Percentiles rank a stretch among this genome's conserved stretches.
These are phyloP conservation scores for Brachionus asplanchnoidis DNA, from an alignment of 1,140 invertebrate species.

Conservation along the genomic window DNA sequence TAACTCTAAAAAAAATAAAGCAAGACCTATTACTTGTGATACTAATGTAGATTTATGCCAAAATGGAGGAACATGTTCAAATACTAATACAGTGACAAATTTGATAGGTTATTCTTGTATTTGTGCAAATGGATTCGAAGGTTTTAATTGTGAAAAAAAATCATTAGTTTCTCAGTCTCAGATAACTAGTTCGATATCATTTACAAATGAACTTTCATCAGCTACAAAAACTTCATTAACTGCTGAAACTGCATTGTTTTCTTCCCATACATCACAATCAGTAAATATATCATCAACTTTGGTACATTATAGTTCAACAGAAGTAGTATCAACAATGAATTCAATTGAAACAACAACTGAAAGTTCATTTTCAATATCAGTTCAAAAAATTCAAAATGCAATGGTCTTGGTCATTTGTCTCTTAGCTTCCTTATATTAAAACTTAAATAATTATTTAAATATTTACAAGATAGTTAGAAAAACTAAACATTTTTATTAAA, in stretches of 20 bases:
- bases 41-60: neutral
- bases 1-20: neutral
- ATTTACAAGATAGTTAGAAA: no score
- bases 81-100: neutral
- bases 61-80: slow-evolving; percentile 18
- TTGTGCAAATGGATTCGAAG: neutral
- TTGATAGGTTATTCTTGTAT: neutral
- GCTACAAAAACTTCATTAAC: neutral
- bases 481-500: no score
- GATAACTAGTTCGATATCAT: neutral
- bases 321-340: neutral
- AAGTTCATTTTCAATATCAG: neutral
- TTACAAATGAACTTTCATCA: neutral
- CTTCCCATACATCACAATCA: neutral
- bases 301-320: neutral
- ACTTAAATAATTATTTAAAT: no score
- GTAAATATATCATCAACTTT: neutral
- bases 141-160: slow-evolving; percentile 1
- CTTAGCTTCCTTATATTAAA: no score
- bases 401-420: no score
- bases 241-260: neutral
- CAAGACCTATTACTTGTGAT: neutral
- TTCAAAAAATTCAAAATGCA: no score
- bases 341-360: neutral
- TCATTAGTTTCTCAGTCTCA: neutral